These are phyloP conservation scores for Oxyteleia sp. DNA, from an alignment of 2,888 invertebrate genomes.

Conservation along the genomic window DNA sequence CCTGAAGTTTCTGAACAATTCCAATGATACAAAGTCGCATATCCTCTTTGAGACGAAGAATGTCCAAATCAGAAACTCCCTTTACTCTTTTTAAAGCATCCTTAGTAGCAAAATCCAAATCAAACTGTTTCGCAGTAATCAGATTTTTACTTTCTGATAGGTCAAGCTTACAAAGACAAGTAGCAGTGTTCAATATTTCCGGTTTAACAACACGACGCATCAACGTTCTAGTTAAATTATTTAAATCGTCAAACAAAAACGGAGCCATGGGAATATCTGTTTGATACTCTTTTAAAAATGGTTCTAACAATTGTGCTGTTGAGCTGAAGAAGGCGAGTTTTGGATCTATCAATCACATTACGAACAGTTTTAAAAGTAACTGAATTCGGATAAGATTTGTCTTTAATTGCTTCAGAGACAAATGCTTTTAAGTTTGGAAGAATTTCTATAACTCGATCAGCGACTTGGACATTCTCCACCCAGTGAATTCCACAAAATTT, in stretches of 20 bases:
- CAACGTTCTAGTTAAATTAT: not conserved
- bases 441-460: slow-evolving; percentile 57
- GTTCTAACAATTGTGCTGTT: slow-evolving; percentile 63
- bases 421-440: slow-evolving; percentile 13
- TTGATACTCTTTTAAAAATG: slow-evolving; percentile 72
- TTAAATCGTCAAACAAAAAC: not conserved
- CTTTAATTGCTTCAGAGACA: slow-evolving; percentile 39
- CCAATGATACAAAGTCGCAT: slow-evolving; percentile 34
- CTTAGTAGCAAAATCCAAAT: slow-evolving; percentile 50
- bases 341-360: slow-evolving; percentile 20
- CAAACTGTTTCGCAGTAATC: slow-evolving; percentile 44
- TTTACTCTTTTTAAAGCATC: slow-evolving; percentile 46
- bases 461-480: slow-evolving; percentile 28
- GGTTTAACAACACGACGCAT: not conserved
- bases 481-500: not conserved
- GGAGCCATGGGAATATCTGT: slow-evolving; percentile 60
- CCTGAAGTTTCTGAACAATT: slow-evolving; percentile 28
- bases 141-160: slow-evolving; percentile 31
- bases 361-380: too few relatives aligned
- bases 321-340: slow-evolving; percentile 70
- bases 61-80: slow-evolving; percentile 21
- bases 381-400: slow-evolving; percentile 29
- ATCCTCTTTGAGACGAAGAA: slow-evolving; percentile 26
- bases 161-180: too few relatives aligned
- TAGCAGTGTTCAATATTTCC: not conserved